phyloP scores from a whole-genome alignment of 2,797 vertebrate species.

The Chelmon rostratus region DNA sequence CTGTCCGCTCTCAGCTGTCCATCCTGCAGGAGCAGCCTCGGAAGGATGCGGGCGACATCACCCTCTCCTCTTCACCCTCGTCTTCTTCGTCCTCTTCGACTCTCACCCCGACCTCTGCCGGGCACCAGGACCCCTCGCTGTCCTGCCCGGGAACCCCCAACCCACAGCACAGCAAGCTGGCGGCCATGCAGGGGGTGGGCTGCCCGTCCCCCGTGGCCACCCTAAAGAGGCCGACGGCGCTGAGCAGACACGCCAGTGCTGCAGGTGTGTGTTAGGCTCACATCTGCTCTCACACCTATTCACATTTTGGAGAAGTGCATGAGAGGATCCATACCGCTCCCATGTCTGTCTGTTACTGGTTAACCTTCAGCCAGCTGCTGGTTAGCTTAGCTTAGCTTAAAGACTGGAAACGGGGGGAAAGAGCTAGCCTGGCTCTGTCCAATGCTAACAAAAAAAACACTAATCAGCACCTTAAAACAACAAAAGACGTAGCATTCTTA shows the following conservation, averaged over 20 bases:
- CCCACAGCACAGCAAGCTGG: constrained; percentile 79
- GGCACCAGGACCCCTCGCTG: constrained; percentile 57
- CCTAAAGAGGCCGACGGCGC: constrained; percentile 91
- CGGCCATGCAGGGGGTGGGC: constrained; percentile 65
- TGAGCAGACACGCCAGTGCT: constrained; percentile 94
- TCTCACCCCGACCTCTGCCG: constrained; percentile 54
- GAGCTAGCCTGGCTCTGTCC: background rate
- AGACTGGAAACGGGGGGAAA: background rate
- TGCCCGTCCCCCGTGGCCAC: constrained; percentile 85
- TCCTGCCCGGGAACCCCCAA: constrained; percentile 76
- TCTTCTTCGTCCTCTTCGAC: constrained; percentile 55
- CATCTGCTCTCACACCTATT: too few relatives aligned
- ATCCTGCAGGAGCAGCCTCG: constrained; percentile 90
- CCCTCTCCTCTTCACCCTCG: constrained; percentile 48
- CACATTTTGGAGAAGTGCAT: too few relatives aligned
- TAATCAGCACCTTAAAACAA: background rate
- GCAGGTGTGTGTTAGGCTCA: constrained; percentile 72
- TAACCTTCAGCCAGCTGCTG: background rate
- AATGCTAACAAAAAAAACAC: background rate
- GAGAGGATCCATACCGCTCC: too few relatives aligned
- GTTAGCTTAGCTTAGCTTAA: background rate
- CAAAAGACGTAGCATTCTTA: too few relatives aligned
- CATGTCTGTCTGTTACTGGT: background rate
- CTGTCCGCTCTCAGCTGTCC: constrained; percentile 78
- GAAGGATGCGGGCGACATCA: constrained; percentile 86